A percentile compares a stretch with the other conserved stretches of the same genome.
Evolutionary conservation across 2,888 invertebrate species (phyloP).

Genomic region (Drosophila mercatorum): DNA sequence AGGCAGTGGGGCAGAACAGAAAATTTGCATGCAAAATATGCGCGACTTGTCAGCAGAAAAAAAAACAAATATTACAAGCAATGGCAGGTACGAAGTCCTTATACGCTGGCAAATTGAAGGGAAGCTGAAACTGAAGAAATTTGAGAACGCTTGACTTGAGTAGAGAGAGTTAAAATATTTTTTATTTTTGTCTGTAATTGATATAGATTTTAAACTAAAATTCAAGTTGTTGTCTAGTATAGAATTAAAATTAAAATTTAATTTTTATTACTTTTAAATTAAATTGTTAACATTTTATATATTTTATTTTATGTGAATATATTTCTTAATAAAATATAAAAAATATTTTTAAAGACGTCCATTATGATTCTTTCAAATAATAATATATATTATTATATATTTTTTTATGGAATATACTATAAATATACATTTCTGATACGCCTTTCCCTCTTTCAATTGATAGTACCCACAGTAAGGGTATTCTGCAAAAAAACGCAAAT

Average conservation of each 20-base stretch:
- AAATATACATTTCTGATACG: no score
- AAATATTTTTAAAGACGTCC: no score
- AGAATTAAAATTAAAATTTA: not conserved
- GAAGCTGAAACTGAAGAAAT: not conserved
- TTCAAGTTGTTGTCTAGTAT: not conserved
- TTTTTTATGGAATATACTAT: no score
- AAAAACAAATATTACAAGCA: constrained; percentile 44
- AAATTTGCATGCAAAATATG: constrained; percentile 72
- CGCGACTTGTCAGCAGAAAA: constrained; percentile 48
- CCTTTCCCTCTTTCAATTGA: no score
- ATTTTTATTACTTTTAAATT: not conserved
- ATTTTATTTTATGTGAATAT: no score
- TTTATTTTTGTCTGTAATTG: no score
- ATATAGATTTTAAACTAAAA: no score
- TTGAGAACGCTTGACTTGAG: not conserved
- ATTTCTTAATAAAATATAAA: no score
- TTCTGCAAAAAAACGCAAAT: constrained; percentile 43
- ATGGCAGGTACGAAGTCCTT: not conserved
- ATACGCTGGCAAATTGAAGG: not conserved
- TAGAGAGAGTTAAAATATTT: no score
- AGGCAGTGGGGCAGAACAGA: constrained; percentile 1
- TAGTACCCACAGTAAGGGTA: constrained; percentile 10
- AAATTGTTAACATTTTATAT: no score
- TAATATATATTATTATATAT: no score
- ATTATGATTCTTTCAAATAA: no score